These are phyloP conservation scores for Hirtodrosophila histrioides DNA, from an alignment of 2,888 invertebrate species.

Conservation along the genomic window DNA sequence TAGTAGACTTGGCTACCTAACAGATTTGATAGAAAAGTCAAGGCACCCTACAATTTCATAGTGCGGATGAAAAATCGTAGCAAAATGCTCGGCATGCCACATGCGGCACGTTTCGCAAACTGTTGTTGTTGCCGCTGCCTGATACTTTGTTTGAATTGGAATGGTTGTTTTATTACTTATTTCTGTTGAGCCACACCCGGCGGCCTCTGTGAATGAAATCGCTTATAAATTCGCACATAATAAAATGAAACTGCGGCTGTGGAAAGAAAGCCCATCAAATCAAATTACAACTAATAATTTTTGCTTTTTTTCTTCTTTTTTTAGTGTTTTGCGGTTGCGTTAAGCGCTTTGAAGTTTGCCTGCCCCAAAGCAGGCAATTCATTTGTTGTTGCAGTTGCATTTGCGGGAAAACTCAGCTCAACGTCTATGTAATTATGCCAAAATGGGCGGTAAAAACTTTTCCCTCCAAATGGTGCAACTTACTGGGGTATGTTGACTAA, in stretches of 20 bases:
- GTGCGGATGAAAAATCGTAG: background rate
- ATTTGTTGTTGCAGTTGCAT: conserved; percentile 25
- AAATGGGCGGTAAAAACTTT: conserved; percentile 51
- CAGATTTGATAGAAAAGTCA: no score
- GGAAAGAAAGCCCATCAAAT: conserved; percentile 47
- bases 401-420: conserved; percentile 28
- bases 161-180: background rate
- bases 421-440: conserved; percentile 53
- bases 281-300: conserved; percentile 65
- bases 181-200: background rate
- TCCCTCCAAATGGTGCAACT: conserved; percentile 13
- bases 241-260: conserved; percentile 33
- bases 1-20: no score
- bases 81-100: conserved; percentile 18
- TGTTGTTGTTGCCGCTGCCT: conserved; percentile 8
- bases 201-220: conserved; percentile 1
- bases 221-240: conserved; percentile 48
- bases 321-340: conserved; percentile 27
- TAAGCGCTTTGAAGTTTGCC: conserved; percentile 2
- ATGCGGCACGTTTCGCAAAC: conserved; percentile 8
- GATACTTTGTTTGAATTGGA: conserved; percentile 33
- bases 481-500: conserved; percentile 20
- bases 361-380: background rate
- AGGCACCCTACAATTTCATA: no score
- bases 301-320: conserved; percentile 10